phyloP scores from a whole-genome alignment of 2,113 vertebrate genomes.

The Pteruthius melanotis region DNA sequence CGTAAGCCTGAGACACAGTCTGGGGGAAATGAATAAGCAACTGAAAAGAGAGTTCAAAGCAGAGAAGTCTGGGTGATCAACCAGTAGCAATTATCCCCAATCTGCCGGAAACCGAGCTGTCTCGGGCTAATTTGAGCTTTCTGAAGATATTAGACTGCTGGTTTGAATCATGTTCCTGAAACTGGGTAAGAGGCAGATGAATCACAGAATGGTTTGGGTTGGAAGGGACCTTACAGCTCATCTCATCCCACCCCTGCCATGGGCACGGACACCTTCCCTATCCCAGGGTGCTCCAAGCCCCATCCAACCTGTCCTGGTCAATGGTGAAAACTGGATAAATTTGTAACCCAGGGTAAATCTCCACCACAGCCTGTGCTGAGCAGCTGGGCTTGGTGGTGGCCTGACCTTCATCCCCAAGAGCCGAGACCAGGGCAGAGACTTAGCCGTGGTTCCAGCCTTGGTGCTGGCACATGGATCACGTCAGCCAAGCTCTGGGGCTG shows the following conservation, averaged over 20 bases:
- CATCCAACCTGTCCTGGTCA: neutral
- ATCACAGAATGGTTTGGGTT: neutral
- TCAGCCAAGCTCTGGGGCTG: neutral
- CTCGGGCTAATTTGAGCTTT: constrained; percentile 7
- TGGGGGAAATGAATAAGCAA: neutral
- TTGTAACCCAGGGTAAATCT: neutral
- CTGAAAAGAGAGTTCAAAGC: constrained; percentile 3
- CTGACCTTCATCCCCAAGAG: neutral
- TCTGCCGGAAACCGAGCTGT: constrained; percentile 7
- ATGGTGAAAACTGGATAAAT: neutral
- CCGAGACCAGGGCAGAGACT: rapidly evolving
- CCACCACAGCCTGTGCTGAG: neutral
- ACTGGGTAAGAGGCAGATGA: constrained; percentile 1
- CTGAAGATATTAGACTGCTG: neutral
- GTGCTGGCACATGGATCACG: neutral
- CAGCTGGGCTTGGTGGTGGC: neutral
- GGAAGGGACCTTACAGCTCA: neutral
- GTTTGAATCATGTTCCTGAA: constrained; percentile 1
- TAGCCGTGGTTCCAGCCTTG: neutral
- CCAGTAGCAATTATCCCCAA: constrained; percentile 11
- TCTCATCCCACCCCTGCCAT: neutral
- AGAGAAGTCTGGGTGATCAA: neutral
- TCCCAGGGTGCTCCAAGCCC: neutral
- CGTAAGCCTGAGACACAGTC: neutral
- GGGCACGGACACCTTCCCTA: neutral